phyloP scores from a whole-genome alignment of 2,797 vertebrate species.

The Dryobates pubescens region DNA sequence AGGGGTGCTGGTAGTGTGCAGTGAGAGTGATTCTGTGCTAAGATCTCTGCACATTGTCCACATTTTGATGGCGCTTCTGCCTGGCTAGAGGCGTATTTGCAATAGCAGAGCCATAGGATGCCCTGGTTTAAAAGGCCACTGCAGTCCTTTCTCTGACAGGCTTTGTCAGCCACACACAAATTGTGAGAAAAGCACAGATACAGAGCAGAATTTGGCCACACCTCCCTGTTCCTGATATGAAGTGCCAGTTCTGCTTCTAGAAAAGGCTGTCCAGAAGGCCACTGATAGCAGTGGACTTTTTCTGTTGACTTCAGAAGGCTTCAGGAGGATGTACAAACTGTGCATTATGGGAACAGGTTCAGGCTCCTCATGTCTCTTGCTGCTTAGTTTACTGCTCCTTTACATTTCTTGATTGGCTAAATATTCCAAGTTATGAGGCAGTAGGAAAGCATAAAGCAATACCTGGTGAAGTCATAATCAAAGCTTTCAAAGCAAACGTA shows the following conservation, averaged over 20 bases:
- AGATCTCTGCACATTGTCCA: not conserved
- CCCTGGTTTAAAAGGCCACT: not conserved
- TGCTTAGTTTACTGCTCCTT: conserved; percentile 12
- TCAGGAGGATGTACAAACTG: fast-evolving
- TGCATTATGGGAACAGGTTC: not conserved
- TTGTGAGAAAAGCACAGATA: not conserved
- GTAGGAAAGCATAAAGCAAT: conserved; percentile 43
- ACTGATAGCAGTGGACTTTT: not conserved
- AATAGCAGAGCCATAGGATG: not conserved
- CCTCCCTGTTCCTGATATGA: not conserved
- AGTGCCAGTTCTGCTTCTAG: not conserved
- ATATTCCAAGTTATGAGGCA: conserved; percentile 52
- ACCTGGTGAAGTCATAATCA: conserved; percentile 49
- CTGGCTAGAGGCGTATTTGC: not conserved
- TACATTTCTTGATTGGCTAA: not conserved
- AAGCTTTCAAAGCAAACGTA: conserved; percentile 50
- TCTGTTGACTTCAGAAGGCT: not conserved
- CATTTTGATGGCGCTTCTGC: not conserved
- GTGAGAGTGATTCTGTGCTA: not conserved
- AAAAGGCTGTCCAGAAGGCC: not conserved
- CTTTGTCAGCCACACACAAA: not conserved
- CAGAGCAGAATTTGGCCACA: not conserved
- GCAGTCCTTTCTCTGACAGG: not conserved
- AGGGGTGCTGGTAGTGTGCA: not conserved
- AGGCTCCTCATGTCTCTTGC: not conserved